Base-by-base conservation (phyloP, 2,797 vertebrate genomes). In the Peromyscus aztecus region DNA sequence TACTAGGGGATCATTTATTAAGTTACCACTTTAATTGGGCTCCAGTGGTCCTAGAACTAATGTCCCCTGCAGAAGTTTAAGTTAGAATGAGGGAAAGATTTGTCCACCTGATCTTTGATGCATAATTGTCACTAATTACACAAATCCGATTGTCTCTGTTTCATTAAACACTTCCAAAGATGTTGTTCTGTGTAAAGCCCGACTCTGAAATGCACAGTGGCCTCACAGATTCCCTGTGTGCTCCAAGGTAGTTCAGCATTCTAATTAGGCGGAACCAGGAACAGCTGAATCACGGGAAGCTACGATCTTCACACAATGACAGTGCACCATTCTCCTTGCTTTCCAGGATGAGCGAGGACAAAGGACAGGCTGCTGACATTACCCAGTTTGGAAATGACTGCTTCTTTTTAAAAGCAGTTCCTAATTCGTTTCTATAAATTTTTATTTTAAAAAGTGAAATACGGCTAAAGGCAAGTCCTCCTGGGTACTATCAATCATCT, bases 391-490 rank as follows among this genome's bases (percentile, higher is more conserved):
- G 61, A 95, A 96, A 95, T 61, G 77, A 89, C 16, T 16, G 29
- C 63, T 73, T 69, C 34, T 49, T 52, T 69, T 69, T 24, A 19
- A 31, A 94, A 89, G 14, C 84, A 89, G 65, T 92, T 96, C 67
- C 87, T 78, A 92, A 89, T 96, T 94, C 55, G 46, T 91, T 93
- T 69, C 76, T 65, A 88, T 57, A 95, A 95, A 89, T 95, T 94
- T 94, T 92, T 96, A 89, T 90, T 96, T 91, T 77, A 93, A 94
- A 97, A 96, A 91, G 65, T 71, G 75, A 98, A 96, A 89, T 84
- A 76, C 2, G 13, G 92, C 65, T 83, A 94, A 95, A 95, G 49
- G 69, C 4, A 7, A 93, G 76, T 65, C 8, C 73, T 95, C 84
- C 59, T 88, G 71, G 55, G 76, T 63, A 49, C 82, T 81, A 73